These are phyloP conservation scores for Gallinago undulata DNA, from an alignment of 2,113 vertebrate genomes.

Conservation along the genomic window DNA sequence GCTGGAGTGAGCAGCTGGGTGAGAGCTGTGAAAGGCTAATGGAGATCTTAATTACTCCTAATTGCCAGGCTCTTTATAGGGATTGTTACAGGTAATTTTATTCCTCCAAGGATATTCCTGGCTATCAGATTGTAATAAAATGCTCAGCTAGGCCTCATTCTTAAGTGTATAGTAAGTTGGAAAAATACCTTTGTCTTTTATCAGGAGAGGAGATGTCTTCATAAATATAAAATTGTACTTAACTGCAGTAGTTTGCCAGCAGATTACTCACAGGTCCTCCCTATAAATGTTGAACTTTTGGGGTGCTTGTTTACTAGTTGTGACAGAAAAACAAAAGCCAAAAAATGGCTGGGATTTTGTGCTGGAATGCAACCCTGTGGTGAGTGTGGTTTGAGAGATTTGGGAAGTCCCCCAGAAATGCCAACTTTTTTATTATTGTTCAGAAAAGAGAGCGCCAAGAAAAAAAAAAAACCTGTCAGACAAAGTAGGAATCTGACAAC, in stretches of 20 bases:
- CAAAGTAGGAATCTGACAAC: not conserved
- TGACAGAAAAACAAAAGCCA: not conserved
- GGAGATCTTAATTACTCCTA: not conserved
- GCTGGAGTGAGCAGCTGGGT: not conserved
- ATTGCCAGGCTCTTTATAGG: not conserved
- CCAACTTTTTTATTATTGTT: not conserved
- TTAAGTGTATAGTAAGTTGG: not conserved
- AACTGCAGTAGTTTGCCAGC: not conserved
- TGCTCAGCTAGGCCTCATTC: not conserved
- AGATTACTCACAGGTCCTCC: not conserved
- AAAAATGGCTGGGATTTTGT: not conserved
- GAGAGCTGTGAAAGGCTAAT: rapidly evolving
- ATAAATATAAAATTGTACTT: not conserved
- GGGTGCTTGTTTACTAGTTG: not conserved
- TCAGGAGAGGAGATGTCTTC: not conserved
- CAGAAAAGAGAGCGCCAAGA: not conserved
- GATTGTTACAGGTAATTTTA: not conserved
- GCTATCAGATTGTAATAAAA: constrained; percentile 9
- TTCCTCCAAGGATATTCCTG: not conserved
- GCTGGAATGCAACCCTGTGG: not conserved
- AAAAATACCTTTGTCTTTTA: not conserved
- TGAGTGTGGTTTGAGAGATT: not conserved
- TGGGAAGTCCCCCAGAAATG: not conserved
- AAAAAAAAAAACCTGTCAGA: not conserved
- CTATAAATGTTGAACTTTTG: not conserved